Percentiles rank a stretch among this genome's conserved stretches.
These are phyloP conservation scores for Girardinus metallicus DNA, from an alignment of 2,797 vertebrate genomes.

Conservation along the genomic window DNA sequence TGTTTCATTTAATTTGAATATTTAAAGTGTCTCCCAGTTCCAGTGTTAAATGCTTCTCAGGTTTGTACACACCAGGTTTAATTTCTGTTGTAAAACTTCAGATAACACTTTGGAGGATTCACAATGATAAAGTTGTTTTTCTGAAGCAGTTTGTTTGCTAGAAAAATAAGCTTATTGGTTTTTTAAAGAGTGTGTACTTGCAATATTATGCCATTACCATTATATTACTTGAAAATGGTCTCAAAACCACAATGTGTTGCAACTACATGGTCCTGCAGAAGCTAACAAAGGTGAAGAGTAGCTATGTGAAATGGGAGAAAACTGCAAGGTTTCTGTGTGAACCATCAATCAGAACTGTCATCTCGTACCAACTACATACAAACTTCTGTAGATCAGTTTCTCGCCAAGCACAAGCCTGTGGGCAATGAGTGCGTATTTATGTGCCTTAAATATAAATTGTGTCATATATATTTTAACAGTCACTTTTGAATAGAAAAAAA, in stretches of 20 bases:
- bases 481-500: background rate
- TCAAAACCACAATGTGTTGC: background rate
- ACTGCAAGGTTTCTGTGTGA: background rate
- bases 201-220: too few species aligned
- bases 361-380: background rate
- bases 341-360: background rate
- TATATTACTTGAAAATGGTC: too few species aligned
- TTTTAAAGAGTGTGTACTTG: background rate
- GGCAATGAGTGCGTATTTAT: background rate
- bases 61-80: background rate
- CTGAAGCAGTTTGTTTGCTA: background rate
- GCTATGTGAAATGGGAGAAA: background rate
- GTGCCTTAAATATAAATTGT: background rate
- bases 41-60: background rate
- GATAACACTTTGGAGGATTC: background rate
- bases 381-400: background rate
- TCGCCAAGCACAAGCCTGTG: background rate
- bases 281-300: background rate
- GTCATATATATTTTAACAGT: background rate
- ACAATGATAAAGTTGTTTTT: background rate
- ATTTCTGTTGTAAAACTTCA: slow-evolving; percentile 15
- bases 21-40: background rate
- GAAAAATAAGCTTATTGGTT: too few species aligned
- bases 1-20: too few species aligned
- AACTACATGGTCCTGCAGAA: background rate